These are phyloP conservation scores for Lysiphlebus fabarum DNA, from an alignment of 1,140 invertebrate species.

Conservation along the genomic window DNA sequence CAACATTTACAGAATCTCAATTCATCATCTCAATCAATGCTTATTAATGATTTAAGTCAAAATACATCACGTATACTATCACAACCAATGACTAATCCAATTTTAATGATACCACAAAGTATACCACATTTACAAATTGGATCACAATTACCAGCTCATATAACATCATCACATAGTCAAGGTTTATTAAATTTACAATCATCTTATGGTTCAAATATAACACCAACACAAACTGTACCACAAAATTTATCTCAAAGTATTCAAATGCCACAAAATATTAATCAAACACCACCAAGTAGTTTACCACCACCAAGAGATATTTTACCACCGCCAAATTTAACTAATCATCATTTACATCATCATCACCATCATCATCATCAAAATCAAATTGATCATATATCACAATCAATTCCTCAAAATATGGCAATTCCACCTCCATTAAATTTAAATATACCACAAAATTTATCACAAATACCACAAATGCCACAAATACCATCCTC, in stretches of 20 bases:
- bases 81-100: constrained; percentile 39
- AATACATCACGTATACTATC: constrained; percentile 44
- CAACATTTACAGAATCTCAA: constrained; percentile 16
- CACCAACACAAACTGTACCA: constrained; percentile 14
- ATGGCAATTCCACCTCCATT: constrained; percentile 46
- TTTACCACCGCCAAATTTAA: too few species aligned
- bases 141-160: too few species aligned
- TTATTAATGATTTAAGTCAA: constrained; percentile 40
- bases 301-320: too few species aligned
- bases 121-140: constrained; percentile 6
- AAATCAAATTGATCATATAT: neutral
- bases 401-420: constrained; percentile 41
- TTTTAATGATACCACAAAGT: constrained; percentile 17
- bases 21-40: constrained; percentile 17
- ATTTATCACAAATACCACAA: constrained; percentile 44
- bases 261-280: too few species aligned
- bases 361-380: too few species aligned
- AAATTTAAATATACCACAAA: constrained; percentile 47
- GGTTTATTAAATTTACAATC: too few species aligned
- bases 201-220: constrained; percentile 25
- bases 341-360: too few species aligned
- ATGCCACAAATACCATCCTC: constrained; percentile 29
- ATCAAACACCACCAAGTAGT: too few species aligned
- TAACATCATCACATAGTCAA: too few species aligned
- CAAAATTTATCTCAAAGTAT: too few species aligned